Conservation (phyloP, 2,797 vertebrate genomes). For the Tragelaphus eurycerus region DNA sequence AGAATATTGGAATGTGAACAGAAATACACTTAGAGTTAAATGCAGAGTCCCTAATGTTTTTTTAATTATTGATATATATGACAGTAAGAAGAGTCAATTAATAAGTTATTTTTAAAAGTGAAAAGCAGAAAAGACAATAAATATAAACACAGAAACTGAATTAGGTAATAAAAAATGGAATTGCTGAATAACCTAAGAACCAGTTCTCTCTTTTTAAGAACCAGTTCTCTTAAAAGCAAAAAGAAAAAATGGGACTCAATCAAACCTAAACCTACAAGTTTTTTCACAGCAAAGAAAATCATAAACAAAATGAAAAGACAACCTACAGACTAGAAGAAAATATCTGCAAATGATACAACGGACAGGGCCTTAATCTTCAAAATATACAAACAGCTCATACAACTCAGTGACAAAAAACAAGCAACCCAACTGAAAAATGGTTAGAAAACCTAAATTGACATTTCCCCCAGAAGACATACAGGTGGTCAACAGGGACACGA, state of each 20-base stretch:
- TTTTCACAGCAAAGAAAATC: background rate
- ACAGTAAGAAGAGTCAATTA: background rate
- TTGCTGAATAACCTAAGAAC: background rate
- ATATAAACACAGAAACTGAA: background rate
- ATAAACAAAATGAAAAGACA: background rate
- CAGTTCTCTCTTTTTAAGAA: background rate
- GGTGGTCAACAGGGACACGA: background rate
- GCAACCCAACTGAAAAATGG: background rate
- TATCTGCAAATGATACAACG: background rate
- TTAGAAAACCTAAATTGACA: background rate
- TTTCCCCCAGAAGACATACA: background rate
- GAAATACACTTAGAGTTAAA: background rate
- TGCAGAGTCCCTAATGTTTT: background rate
- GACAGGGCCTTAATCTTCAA: background rate
- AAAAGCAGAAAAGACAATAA: background rate
- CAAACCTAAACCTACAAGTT: background rate
- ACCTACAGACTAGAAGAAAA: background rate
- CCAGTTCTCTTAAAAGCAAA: background rate
- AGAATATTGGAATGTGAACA: background rate
- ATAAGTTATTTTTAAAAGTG: background rate
- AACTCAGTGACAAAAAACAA: background rate
- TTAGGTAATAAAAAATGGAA: constrained; percentile 6
- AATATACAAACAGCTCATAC: background rate
- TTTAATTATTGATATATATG: background rate
- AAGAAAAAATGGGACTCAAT: background rate